phyloP scores from a whole-genome alignment of 2,797 vertebrate species.

The Platyrinchus mystaceus region DNA sequence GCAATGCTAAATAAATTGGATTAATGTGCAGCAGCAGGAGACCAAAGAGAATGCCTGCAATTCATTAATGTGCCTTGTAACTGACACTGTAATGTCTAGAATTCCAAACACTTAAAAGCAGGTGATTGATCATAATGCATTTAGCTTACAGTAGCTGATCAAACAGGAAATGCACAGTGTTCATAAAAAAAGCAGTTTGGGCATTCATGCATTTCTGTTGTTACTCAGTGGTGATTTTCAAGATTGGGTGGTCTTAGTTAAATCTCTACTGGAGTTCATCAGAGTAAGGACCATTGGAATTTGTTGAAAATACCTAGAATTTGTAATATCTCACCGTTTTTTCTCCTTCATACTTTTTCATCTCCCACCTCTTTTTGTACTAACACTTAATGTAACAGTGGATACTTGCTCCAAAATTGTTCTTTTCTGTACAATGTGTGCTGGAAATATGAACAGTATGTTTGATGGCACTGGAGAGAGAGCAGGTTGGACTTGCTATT shows the following conservation, averaged over 20 bases:
- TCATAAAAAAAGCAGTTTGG: neutral
- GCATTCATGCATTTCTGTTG: neutral
- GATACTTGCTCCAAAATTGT: neutral
- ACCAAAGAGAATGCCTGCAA: neutral
- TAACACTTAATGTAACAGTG: neutral
- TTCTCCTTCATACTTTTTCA: neutral
- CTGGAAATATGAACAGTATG: neutral
- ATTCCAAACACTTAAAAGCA: neutral
- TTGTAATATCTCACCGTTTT: neutral
- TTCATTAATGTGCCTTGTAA: neutral
- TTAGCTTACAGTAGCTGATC: neutral
- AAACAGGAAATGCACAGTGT: neutral
- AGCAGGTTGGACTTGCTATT: neutral
- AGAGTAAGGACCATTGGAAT: neutral
- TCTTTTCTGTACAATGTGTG: fast-evolving
- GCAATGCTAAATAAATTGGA: neutral
- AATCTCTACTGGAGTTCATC: neutral
- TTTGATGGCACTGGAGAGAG: neutral
- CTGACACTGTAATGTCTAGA: neutral
- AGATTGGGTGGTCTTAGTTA: neutral
- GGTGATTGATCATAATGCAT: neutral
- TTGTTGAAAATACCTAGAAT: neutral
- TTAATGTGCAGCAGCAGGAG: neutral
- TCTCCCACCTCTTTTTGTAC: neutral
- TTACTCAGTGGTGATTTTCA: neutral